Percentiles rank a stretch among this genome's conserved stretches.
These are phyloP conservation scores for Sebastes dallii DNA, from an alignment of 2,797 vertebrate genomes.

Conservation along the genomic window DNA sequence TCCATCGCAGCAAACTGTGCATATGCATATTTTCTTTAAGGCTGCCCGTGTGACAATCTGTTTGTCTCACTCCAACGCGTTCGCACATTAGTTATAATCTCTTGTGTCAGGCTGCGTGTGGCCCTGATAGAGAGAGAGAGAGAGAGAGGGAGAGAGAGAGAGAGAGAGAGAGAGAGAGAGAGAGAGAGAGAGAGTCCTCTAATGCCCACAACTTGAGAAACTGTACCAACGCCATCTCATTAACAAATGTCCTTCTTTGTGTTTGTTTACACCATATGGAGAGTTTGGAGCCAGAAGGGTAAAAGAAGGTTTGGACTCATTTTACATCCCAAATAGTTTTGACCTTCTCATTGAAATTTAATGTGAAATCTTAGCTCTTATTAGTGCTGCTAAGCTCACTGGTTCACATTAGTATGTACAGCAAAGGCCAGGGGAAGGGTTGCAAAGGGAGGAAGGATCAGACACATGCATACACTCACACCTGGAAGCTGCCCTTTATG, in stretches of 20 bases:
- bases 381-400: constrained; percentile 14
- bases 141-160: constrained; percentile 23
- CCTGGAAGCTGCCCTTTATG: constrained; percentile 30
- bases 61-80: constrained; percentile 22
- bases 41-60: constrained; percentile 3
- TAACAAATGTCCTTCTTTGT: constrained; percentile 59
- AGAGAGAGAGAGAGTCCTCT: constrained; percentile 33
- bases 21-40: constrained; percentile 2
- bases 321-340: constrained; percentile 57
- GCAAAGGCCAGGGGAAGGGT: constrained; percentile 1
- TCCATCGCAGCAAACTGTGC: not conserved
- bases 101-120: constrained; percentile 10
- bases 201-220: constrained; percentile 42
- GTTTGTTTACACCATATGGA: constrained; percentile 71
- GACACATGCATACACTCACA: not conserved
- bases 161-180: constrained; percentile 18
- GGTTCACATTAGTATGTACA: constrained; percentile 46
- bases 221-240: constrained; percentile 61
- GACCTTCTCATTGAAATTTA: constrained; percentile 56
- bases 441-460: constrained; percentile 8
- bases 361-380: constrained; percentile 29
- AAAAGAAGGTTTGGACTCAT: constrained; percentile 45
- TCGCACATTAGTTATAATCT: constrained; percentile 45
- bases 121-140: constrained; percentile 30
- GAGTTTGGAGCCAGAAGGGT: constrained; percentile 48